Percentiles rank a stretch among this genome's conserved stretches.
These are phyloP conservation scores for Trichacis sp. DNA, from an alignment of 2,888 invertebrate species.

Conservation along the genomic window DNA sequence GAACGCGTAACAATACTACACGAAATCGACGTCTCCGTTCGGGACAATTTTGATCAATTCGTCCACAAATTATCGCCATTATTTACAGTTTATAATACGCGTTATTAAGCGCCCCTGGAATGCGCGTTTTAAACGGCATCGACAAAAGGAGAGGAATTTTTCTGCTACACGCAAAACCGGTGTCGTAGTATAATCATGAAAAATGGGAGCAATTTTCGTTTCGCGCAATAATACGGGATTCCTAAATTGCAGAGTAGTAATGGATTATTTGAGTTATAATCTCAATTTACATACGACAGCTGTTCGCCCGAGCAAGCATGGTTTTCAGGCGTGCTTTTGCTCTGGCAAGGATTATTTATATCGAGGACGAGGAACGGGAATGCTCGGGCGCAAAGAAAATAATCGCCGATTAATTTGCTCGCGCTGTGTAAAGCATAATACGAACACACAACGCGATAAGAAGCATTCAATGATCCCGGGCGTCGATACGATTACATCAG, in stretches of 20 bases:
- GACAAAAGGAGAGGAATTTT: not conserved
- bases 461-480: conserved; percentile 17
- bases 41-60: too few species aligned
- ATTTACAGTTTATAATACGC: too few species aligned
- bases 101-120: too few species aligned
- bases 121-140: too few species aligned
- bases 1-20: conserved; percentile 35
- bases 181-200: not conserved
- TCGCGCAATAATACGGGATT: conserved; percentile 3
- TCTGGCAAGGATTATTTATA: conserved; percentile 31
- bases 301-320: conserved; percentile 27
- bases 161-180: not conserved
- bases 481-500: conserved; percentile 15
- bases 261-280: conserved; percentile 26
- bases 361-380: conserved; percentile 39
- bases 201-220: conserved; percentile 15
- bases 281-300: conserved; percentile 37
- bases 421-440: conserved; percentile 20
- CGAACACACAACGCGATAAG: conserved; percentile 12
- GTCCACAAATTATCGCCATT: too few species aligned
- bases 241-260: conserved; percentile 17
- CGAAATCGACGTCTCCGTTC: conserved; percentile 29
- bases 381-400: conserved; percentile 23
- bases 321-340: conserved; percentile 26
- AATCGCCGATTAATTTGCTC: conserved; percentile 31